Evolutionary conservation across 2,797 vertebrate species (phyloP).

Genomic region (Telmatherina bonti): DNA sequence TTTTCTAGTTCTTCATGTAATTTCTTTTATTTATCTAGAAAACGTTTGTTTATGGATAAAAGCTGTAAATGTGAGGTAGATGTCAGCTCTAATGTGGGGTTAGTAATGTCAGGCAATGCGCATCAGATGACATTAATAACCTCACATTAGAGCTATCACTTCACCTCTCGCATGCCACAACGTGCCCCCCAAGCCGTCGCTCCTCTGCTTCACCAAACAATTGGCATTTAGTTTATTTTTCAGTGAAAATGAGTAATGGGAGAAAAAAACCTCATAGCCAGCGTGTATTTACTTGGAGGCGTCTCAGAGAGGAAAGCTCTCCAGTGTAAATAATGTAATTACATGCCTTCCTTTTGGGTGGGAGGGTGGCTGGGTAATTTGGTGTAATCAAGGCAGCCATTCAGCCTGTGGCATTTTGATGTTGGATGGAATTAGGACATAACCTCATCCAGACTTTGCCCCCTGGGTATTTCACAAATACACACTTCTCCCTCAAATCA

Average conservation of each 20-base stretch:
- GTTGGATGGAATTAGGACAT: slow-evolving; percentile 67
- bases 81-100: no score
- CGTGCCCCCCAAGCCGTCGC: neutral
- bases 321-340: slow-evolving; percentile 75
- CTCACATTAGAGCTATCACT: neutral
- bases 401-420: slow-evolving; percentile 62
- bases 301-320: slow-evolving; percentile 39
- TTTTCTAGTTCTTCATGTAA: no score
- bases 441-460: slow-evolving; percentile 44
- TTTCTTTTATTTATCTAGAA: no score
- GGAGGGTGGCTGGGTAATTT: slow-evolving; percentile 71
- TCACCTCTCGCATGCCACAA: neutral
- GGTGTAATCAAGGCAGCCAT: slow-evolving; percentile 69
- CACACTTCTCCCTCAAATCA: slow-evolving; percentile 64
- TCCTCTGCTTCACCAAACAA: slow-evolving; percentile 5
- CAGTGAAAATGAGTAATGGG: neutral
- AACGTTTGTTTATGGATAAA: no score
- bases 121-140: no score
- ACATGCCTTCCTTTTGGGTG: slow-evolving; percentile 76
- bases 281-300: slow-evolving; percentile 33
- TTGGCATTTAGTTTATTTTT: slow-evolving; percentile 9
- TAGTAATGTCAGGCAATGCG: no score
- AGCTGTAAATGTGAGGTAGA: no score
- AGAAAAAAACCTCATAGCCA: slow-evolving; percentile 22
- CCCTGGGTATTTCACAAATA: slow-evolving; percentile 58